Conservation (phyloP, 2,113 vertebrate species). For the Brachypodius melanocephalos region DNA sequence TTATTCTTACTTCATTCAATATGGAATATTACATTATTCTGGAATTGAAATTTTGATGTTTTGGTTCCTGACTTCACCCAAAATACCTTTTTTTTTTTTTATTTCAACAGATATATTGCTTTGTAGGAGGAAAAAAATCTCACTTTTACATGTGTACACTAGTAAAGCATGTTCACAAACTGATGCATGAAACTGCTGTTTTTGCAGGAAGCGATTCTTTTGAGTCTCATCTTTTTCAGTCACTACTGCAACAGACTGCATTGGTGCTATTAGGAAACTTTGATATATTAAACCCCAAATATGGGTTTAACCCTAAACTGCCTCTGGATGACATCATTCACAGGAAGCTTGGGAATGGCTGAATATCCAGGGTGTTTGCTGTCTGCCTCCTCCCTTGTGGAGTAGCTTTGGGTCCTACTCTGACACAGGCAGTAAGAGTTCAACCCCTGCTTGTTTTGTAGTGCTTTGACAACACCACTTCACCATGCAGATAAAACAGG, state of each 20-base stretch:
- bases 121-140: not conserved
- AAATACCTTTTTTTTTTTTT: not conserved
- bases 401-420: not conserved
- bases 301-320: not conserved
- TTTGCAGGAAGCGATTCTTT: not conserved
- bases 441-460: not conserved
- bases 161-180: not conserved
- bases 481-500: not conserved
- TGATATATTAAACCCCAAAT: not conserved
- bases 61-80: not conserved
- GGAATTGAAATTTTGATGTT: not conserved
- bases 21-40: not conserved
- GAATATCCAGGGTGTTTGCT: not conserved
- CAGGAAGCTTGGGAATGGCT: not conserved
- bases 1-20: not conserved
- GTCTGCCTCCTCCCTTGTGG: not conserved
- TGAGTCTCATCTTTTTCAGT: not conserved
- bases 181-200: not conserved
- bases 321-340: not conserved
- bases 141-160: not conserved
- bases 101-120: not conserved
- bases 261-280: not conserved
- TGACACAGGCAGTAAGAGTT: not conserved
- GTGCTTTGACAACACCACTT: not conserved
- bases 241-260: not conserved